Evolutionary conservation across 2,888 invertebrate species (phyloP), one percentile per base, ranked within the genome.

Genomic region (Cheilosia grossa): DNA sequence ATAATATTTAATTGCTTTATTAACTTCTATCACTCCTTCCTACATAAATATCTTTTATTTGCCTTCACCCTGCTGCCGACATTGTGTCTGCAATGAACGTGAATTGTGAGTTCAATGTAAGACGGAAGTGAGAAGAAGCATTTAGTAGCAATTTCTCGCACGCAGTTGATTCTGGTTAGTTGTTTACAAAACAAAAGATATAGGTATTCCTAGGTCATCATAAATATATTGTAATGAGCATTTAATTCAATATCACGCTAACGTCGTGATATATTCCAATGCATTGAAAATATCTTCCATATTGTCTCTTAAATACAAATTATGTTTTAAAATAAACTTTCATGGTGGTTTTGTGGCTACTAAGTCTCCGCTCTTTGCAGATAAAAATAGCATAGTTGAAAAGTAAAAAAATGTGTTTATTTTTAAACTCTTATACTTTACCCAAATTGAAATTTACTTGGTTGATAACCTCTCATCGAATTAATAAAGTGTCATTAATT

Each of bases 111-210:
- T 42, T 42, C 56, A 81, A 63, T 69, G 56, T 15, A 59, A 75
- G 51, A 58, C 81, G 81, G 81, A 81, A 81, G 64, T 81, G 44
- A 40, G 21, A 47, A 69, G 63, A 56, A 67, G 4, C 81, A 64
- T 37, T 75, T 33, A 47, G 40, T 63, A 56, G 44, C 42, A 56
- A n/a, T 24, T 53, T 54, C 13, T 80, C 44, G 47, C 27, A 58
- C 37, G 30, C 53, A 42, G n/a, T 79, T 21, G 40, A 21, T 66
- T 47, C 54, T 44, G 37, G 17, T 33, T 24, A 4, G 64, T 51
- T 79, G 79, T 73, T 79, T 72, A 80, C 47, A 61, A 73, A 80
- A 70, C 74, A 80, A 80, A 80, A 66, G 47, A 64, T 64, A 51
- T 58, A 58, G 1, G 21, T 58, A 58, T 79, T 79, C 70, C 58